Evolutionary conservation across 2,888 invertebrate genomes (phyloP), one percentile per base, ranked within the genome.

Genomic region (Girardia tigrina): DNA sequence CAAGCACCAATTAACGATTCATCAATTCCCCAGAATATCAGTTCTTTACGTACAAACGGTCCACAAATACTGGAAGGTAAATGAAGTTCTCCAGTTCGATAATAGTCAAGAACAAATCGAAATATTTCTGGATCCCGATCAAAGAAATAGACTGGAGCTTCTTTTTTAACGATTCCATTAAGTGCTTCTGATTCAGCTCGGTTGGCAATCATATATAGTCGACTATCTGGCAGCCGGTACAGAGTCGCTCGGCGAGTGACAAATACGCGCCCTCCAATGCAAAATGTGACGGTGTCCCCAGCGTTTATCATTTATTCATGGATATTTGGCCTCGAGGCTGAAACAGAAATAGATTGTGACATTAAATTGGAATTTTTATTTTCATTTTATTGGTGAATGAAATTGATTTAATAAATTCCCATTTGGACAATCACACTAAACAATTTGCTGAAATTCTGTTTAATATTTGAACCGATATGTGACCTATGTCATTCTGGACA

Each of bases 31-130:
- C 82, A 82, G 77, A 81, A 82, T 73, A 81, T 79, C 71, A 82
- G 80, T 77, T 82, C 82, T 26, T 83, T 78, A 78, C 82, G 82
- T 27, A 83, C 82, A 20, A 83, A 83, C 12, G 83, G 82, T 1
- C 83, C 83, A 75, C 83, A 83, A 12, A 83, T 82, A 78, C 82
- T 82, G 71, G 82, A 78, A 0, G 82, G 83, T 14, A 83, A 81
- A 77, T 83, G 83, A 12, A 83, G 80, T 78, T 83, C 83, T 72
- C 83, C 83, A 82, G 81, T 81, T 72, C 82, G 77, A 27, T 81
- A 77, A 75, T 81, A 81, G 77, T 82, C 81, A 42, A 82, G 78
- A 42, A 82, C 80, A 4, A 80, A 80, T 36, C 79, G 79, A 76
- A 82, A 82, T 1, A 81, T 80, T 56, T 79, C 80, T 0, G 82